A percentile compares a stretch with the other conserved stretches of the same genome.
Conservation (phyloP, 1,140 invertebrate genomes). For the Rhysida immarginata region DNA sequence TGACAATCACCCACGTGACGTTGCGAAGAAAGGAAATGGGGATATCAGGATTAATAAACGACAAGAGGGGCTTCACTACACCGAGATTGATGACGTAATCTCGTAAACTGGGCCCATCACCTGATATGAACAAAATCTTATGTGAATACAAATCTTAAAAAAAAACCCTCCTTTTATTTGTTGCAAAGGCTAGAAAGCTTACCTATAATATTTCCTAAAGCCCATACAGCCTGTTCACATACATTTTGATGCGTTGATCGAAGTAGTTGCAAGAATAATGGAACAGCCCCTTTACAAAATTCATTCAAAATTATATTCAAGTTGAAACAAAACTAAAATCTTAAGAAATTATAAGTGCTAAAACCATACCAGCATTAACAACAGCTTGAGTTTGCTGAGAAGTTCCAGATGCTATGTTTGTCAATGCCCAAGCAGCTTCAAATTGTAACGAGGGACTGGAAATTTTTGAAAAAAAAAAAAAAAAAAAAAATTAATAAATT, state of each 20-base stretch:
- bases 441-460: conserved; percentile 83
- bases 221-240: conserved; percentile 98
- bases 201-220: conserved; percentile 61
- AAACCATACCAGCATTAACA: conserved; percentile 50
- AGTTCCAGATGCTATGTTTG: conserved; percentile 96
- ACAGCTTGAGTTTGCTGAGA: conserved; percentile 92
- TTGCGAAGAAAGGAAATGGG: conserved; percentile 84
- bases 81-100: conserved; percentile 85
- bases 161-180: too few relatives aligned
- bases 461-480: conserved; percentile 13
- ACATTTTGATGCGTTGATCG: conserved; percentile 89
- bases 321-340: background rate
- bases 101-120: conserved; percentile 74
- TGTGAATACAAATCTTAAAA: too few relatives aligned
- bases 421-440: conserved; percentile 97
- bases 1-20: conserved; percentile 97
- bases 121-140: conserved; percentile 37
- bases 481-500: conserved; percentile 5
- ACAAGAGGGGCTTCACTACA: conserved; percentile 70
- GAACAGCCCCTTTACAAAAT: conserved; percentile 87
- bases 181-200: conserved; percentile 10
- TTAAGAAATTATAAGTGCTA: background rate
- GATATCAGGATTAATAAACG: conserved; percentile 84
- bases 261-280: conserved; percentile 79
- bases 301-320: too few relatives aligned